Evolutionary conservation across 2,888 invertebrate genomes (phyloP), one percentile per base, ranked within the genome.

Genomic region (Luffia ferchaultella): DNA sequence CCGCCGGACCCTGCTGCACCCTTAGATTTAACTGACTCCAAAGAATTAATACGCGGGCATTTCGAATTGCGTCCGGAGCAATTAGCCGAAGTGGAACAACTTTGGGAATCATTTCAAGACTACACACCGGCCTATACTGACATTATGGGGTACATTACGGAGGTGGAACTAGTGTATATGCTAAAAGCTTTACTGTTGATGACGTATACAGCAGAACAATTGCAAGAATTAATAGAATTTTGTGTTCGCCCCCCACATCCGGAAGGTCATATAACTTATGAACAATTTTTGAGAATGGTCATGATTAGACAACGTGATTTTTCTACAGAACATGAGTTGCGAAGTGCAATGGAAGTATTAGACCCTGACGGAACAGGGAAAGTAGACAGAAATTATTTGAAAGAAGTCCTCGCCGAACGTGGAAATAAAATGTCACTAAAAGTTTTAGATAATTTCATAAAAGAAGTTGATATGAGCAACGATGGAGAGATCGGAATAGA

Each of bases 1-100:
- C 77, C 77, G 2, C 74, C 73, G 7, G 80, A 82, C 57, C 82
- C 82, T n/a, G 56, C 72, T 20, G 82, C 77, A 18, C 80, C 82
- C 3, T 76, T 63, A 51, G 56, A 74, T 58, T 72, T 80, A 20
- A 68, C 58, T 50, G 80, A 80, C 52, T 77, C 77, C 3, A 62
- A 64, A 53, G 82, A 82, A 71, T 70, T 68, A 42, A 54, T 77
- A 0, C 74, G 64, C 61, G 67, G 69, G 18, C 69, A 68, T 3
- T 83, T 73, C 60, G 60, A 67, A 54, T 61, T 82, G 51, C 63
- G 73, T 47, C 73, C 67, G n/a, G 79, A 80, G 55, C 80, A 80
- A 60, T 17, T 72, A 52, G 70, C 70, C 40, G 82, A 83, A 68
- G 66, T 78, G 2, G 76, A 79, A 61, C 67, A 73, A 54, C 62